phyloP scores from a whole-genome alignment of 2,888 invertebrate species.

The Caenorhabditis uteleia region DNA sequence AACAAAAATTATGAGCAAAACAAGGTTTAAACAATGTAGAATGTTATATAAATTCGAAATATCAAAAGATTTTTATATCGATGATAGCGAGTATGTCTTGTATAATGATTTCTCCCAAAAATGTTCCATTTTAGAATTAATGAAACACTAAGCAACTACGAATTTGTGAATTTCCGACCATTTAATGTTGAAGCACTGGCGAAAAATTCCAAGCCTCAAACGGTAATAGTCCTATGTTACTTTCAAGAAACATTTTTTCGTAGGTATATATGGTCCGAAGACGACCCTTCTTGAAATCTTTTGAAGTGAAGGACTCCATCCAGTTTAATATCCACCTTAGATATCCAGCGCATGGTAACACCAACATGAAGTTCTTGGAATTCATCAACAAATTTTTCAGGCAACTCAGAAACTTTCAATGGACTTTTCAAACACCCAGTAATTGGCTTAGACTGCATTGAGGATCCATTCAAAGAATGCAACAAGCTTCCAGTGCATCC shows the following conservation, averaged over 20 bases:
- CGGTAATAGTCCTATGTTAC: background rate
- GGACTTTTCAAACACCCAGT: background rate
- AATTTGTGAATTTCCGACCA: background rate
- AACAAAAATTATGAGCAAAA: slow-evolving; percentile 3
- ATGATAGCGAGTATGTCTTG: slow-evolving; percentile 13
- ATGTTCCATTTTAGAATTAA: background rate
- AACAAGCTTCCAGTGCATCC: background rate
- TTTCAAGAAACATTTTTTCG: background rate
- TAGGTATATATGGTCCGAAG: slow-evolving; percentile 5
- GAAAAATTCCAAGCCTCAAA: slow-evolving; percentile 1
- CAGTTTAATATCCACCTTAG: slow-evolving; percentile 4
- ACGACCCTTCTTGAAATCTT: slow-evolving; percentile 17
- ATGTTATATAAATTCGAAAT: slow-evolving; percentile 15
- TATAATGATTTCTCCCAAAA: background rate
- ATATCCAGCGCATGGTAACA: slow-evolving; percentile 6
- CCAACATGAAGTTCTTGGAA: background rate
- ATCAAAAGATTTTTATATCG: slow-evolving; percentile 8
- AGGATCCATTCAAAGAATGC: slow-evolving; percentile 3
- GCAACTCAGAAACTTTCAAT: background rate
- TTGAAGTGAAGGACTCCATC: slow-evolving; percentile 18
- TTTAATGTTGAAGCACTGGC: slow-evolving; percentile 1
- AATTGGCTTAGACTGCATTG: slow-evolving; percentile 3
- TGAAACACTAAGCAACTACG: background rate
- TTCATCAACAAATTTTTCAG: background rate
- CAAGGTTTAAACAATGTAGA: slow-evolving; percentile 16